These are phyloP conservation scores for Synanthedon tipuliformis DNA, from an alignment of 2,888 invertebrate genomes.

Conservation along the genomic window DNA sequence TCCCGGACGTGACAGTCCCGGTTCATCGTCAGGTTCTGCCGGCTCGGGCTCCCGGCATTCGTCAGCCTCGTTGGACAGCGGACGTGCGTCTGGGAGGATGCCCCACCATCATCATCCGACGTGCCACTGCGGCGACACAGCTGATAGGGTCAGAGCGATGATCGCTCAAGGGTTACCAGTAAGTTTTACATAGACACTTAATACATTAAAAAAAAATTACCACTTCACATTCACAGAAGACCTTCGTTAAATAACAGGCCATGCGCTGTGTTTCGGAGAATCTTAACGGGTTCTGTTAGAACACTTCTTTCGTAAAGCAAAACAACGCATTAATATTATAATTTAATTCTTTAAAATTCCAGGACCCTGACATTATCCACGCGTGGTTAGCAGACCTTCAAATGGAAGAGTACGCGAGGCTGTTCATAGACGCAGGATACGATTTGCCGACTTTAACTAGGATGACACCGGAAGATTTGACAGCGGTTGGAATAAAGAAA, in stretches of 20 bases:
- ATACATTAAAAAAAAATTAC: too few species aligned
- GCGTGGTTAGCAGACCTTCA: conserved; percentile 95
- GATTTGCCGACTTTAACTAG: conserved; percentile 98
- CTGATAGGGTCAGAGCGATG: conserved; percentile 76
- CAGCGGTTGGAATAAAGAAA: conserved; percentile 92
- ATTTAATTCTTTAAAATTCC: conserved; percentile 16
- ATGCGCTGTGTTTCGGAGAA: too few species aligned
- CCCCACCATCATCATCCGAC: conserved; percentile 81
- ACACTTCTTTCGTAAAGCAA: too few species aligned
- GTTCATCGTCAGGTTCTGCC: conserved; percentile 87
- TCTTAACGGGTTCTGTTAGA: too few species aligned
- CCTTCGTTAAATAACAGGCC: too few species aligned
- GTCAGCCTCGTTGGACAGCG: conserved; percentile 90
- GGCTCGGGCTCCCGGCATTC: conserved; percentile 91
- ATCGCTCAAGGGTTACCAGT: conserved; percentile 80
- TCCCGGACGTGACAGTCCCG: conserved; percentile 93
- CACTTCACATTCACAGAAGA: too few species aligned
- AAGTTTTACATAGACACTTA: conserved; percentile 26
- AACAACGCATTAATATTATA: not conserved
- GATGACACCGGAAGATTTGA: conserved; percentile 97
- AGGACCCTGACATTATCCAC: conserved; percentile 94
- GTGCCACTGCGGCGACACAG: conserved; percentile 79
- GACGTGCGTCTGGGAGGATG: conserved; percentile 87
- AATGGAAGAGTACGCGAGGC: conserved; percentile 93
- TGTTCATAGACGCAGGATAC: conserved; percentile 95